These are phyloP conservation scores for Sphaerolaimus hirsutus DNA, from an alignment of 2,888 invertebrate genomes.

Conservation along the genomic window DNA sequence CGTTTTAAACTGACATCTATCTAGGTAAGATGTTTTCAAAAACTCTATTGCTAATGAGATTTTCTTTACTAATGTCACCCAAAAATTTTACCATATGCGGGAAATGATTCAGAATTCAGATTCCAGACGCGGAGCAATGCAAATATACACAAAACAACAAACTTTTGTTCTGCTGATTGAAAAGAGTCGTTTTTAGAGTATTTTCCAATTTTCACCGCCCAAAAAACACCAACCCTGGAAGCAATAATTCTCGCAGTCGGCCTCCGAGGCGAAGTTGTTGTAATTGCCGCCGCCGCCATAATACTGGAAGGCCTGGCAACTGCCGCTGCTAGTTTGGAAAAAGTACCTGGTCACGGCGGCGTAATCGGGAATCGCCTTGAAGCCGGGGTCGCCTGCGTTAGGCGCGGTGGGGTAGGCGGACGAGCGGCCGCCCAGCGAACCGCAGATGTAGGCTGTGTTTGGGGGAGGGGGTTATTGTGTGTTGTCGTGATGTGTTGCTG, in stretches of 20 bases:
- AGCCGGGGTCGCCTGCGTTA: neutral
- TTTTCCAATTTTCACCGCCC: too few species aligned
- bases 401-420: neutral
- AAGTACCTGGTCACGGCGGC: slow-evolving; percentile 3
- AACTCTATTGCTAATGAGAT: too few species aligned
- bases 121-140: too few species aligned
- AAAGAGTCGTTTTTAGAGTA: too few species aligned
- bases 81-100: too few species aligned
- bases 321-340: slow-evolving; percentile 18
- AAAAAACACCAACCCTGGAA: slow-evolving; percentile 7
- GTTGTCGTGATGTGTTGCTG: too few species aligned
- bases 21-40: too few species aligned
- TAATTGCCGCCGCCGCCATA: slow-evolving; percentile 18
- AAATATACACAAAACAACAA: too few species aligned
- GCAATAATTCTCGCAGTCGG: slow-evolving; percentile 14
- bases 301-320: slow-evolving; percentile 15
- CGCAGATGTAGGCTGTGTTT: neutral
- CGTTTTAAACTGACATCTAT: too few species aligned
- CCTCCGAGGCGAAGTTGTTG: slow-evolving; percentile 15
- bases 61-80: too few species aligned
- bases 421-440: neutral
- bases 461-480: neutral
- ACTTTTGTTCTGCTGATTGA: too few species aligned
- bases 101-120: too few species aligned
- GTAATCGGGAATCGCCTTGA: neutral